These are phyloP conservation scores for Thalassarche chlororhynchos DNA, from an alignment of 2,113 vertebrate species.

Conservation along the genomic window DNA sequence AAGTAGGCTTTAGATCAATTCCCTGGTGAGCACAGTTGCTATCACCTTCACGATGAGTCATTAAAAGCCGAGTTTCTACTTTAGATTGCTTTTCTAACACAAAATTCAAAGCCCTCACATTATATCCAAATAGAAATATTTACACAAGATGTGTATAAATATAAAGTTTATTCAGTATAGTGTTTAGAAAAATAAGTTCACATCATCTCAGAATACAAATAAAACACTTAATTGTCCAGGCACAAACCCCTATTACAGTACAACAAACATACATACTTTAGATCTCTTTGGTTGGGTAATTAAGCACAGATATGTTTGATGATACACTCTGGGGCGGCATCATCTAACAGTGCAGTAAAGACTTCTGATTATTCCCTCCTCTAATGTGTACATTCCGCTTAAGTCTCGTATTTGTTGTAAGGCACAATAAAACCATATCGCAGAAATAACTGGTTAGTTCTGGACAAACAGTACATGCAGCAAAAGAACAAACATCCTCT, in stretches of 20 bases:
- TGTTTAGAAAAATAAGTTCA: constrained; percentile 99
- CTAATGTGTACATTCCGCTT: constrained; percentile 70
- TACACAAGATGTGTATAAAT: constrained; percentile 89
- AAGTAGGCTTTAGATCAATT: background rate
- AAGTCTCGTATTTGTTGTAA: constrained; percentile 74
- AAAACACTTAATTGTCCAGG: constrained; percentile 88
- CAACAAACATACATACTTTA: constrained; percentile 83
- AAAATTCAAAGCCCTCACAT: background rate
- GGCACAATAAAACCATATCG: constrained; percentile 80
- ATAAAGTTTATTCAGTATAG: constrained; percentile 99
- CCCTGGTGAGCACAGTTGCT: background rate
- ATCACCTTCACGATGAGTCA: background rate
- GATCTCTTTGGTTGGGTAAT: constrained; percentile 91
- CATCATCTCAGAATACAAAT: constrained; percentile 98
- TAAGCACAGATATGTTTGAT: constrained; percentile 83
- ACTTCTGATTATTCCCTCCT: constrained; percentile 69
- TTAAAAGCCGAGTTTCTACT: background rate
- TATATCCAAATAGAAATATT: background rate
- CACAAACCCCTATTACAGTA: constrained; percentile 87
- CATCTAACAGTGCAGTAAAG: constrained; percentile 79
- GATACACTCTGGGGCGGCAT: constrained; percentile 76
- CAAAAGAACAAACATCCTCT: constrained; percentile 69
- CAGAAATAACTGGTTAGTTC: constrained; percentile 70
- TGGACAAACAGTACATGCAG: constrained; percentile 79
- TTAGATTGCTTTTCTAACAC: background rate